Conservation (phyloP, 2,797 vertebrate species). For the Yasuhikotakia modesta region DNA sequence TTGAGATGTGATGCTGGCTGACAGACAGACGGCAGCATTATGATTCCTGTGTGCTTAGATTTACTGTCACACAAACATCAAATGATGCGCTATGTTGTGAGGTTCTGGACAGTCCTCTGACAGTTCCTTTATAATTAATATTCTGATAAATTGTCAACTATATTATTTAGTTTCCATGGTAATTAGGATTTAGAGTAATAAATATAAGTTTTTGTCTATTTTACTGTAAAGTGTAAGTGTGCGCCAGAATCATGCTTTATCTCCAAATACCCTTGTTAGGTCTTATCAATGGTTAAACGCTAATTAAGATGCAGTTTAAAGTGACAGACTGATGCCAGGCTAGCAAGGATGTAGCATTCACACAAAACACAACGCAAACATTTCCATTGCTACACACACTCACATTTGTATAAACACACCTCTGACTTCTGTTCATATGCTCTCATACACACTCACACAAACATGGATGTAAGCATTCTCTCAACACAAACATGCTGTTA, state of each 20-base stretch:
- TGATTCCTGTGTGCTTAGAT: too few species aligned
- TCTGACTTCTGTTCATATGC: too few species aligned
- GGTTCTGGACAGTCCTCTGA: too few species aligned
- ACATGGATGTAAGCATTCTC: constrained; percentile 45
- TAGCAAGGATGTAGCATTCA: constrained; percentile 64
- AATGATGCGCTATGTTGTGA: too few species aligned
- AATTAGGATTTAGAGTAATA: not conserved
- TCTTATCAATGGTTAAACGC: constrained; percentile 80
- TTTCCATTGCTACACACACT: constrained; percentile 60
- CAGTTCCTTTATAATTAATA: too few species aligned
- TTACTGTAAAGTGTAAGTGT: constrained; percentile 40
- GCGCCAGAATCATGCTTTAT: constrained; percentile 65
- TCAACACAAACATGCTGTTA: not conserved
- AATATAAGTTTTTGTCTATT: not conserved
- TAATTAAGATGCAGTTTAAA: constrained; percentile 80
- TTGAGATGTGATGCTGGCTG: too few species aligned
- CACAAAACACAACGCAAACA: constrained; percentile 58
- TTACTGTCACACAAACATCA: too few species aligned
- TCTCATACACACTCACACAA: constrained; percentile 14
- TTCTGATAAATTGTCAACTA: not conserved
- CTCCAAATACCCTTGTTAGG: constrained; percentile 82
- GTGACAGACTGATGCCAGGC: constrained; percentile 69
- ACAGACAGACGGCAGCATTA: too few species aligned
- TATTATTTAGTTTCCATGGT: not conserved
- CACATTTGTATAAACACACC: constrained; percentile 57